phyloP scores from a whole-genome alignment of 2,888 invertebrate species.

The Dolichopus griseipennis region DNA sequence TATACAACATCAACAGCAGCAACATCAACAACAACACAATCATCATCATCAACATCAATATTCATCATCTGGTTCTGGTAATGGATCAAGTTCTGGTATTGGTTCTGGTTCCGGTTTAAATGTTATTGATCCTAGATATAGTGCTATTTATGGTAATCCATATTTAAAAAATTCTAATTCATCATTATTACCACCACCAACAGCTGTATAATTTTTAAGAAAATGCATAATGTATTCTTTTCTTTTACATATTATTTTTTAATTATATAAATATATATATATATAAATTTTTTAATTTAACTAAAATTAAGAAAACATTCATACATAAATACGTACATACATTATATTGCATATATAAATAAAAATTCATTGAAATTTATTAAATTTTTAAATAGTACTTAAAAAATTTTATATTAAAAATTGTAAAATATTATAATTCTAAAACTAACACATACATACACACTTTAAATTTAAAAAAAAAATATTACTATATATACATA shows the following conservation, averaged over 20 bases:
- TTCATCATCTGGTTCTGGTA: conserved; percentile 41
- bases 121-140: conserved; percentile 65
- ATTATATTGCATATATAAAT: too few relatives aligned
- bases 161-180: conserved; percentile 64
- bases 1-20: not conserved
- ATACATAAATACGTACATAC: not conserved
- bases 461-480: too few relatives aligned
- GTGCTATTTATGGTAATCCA: conserved; percentile 83
- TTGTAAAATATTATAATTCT: not conserved
- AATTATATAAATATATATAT: too few relatives aligned
- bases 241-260: not conserved
- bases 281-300: not conserved
- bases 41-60: not conserved
- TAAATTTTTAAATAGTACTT: not conserved
- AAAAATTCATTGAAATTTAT: too few relatives aligned
- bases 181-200: conserved; percentile 47
- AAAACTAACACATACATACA: too few relatives aligned
- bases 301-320: not conserved
- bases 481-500: too few relatives aligned
- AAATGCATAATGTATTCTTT: not conserved
- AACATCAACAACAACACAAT: not conserved
- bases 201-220: conserved; percentile 22
- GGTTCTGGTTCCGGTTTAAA: conserved; percentile 35
- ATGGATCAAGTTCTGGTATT: conserved; percentile 37
- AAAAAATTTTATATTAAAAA: not conserved